Evolutionary conservation across 2,797 vertebrate genomes (phyloP).

Genomic region (Diplodus puntazzo): DNA sequence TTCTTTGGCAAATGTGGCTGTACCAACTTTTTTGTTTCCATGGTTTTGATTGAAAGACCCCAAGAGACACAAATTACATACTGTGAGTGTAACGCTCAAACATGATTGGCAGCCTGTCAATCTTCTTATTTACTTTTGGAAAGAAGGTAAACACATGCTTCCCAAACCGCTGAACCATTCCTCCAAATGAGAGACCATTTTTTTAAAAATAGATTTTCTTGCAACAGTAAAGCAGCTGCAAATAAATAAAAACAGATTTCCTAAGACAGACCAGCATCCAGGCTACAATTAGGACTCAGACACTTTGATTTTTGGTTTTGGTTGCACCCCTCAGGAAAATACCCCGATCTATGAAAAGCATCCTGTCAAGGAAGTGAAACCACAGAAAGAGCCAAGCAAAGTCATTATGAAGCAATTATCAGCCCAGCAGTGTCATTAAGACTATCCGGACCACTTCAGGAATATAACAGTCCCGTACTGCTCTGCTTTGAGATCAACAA

Average conservation of each 20-base stretch:
- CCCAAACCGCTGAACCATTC: neutral
- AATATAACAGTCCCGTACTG: slow-evolving; percentile 21
- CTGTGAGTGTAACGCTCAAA: neutral
- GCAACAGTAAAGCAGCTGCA: neutral
- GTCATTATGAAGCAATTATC: slow-evolving; percentile 67
- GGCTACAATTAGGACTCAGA: slow-evolving; percentile 8
- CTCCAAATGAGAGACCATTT: neutral
- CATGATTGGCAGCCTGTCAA: no score
- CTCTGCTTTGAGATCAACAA: slow-evolving; percentile 37
- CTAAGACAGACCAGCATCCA: slow-evolving; percentile 7
- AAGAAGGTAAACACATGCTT: neutral
- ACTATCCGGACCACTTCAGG: slow-evolving; percentile 25
- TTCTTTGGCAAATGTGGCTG: no score
- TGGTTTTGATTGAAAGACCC: no score
- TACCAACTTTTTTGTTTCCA: no score
- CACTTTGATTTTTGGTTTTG: slow-evolving; percentile 29
- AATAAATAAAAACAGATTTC: neutral
- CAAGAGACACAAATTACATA: no score
- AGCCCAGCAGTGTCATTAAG: slow-evolving; percentile 50
- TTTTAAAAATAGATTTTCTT: neutral
- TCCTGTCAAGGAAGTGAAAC: slow-evolving; percentile 38
- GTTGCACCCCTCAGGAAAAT: slow-evolving; percentile 20
- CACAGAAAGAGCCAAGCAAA: slow-evolving; percentile 35
- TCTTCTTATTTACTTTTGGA: neutral
- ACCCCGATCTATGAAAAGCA: slow-evolving; percentile 23